These are phyloP conservation scores for Peromyscus eremicus DNA, from an alignment of 2,797 vertebrate species.

Conservation along the genomic window DNA sequence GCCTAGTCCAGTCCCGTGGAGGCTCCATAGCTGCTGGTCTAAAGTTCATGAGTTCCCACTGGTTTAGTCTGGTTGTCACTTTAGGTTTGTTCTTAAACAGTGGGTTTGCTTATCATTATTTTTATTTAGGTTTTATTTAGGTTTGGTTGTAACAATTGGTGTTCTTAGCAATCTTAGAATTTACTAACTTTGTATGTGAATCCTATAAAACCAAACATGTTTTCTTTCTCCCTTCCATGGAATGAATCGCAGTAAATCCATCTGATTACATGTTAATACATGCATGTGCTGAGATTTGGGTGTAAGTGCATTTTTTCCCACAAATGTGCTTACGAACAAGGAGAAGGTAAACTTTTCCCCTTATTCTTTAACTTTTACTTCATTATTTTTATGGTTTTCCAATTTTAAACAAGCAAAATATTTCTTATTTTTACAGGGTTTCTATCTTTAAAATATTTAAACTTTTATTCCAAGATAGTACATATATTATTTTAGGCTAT, in stretches of 20 bases:
- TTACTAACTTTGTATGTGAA: neutral
- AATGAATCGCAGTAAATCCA: neutral
- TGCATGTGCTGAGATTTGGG: neutral
- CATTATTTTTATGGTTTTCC: neutral
- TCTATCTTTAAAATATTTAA: neutral
- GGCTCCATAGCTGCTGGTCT: too few relatives aligned
- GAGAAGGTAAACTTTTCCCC: neutral
- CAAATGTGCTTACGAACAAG: neutral
- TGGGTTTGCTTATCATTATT: neutral
- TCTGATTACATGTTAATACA: neutral
- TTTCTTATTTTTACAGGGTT: neutral
- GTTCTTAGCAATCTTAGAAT: neutral
- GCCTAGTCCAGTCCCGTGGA: too few relatives aligned
- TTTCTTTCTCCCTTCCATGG: neutral
- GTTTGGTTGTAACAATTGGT: neutral
- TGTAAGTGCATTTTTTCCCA: neutral
- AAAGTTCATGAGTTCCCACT: too few relatives aligned
- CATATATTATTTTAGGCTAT: too few relatives aligned
- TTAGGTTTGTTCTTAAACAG: neutral
- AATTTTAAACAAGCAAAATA: neutral
- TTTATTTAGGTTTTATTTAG: neutral
- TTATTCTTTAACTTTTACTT: neutral
- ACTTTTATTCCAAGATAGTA: neutral
- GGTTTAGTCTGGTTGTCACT: too few relatives aligned
- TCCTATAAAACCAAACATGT: conserved; percentile 43